Base-by-base conservation (phyloP, 2,888 invertebrate species). In the Pomacea canaliculata region DNA sequence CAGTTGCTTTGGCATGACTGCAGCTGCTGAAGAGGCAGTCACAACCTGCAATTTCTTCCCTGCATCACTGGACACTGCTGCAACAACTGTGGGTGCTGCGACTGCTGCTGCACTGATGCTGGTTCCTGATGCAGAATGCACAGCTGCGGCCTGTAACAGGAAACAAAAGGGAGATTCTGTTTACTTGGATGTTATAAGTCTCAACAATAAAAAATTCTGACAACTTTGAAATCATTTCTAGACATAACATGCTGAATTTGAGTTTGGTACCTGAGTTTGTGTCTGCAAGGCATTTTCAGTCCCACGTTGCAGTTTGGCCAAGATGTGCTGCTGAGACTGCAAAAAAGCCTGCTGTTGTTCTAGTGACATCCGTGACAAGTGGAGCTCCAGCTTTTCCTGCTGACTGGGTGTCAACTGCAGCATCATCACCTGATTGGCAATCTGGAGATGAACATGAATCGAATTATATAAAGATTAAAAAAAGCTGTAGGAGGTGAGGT, bases 341-440 rank as follows among this genome's bases (percentile, higher is more conserved):
- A 87, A 80, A 75, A 87, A 87, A 72, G 83, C 83, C 75, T 88
- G 85, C 77, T 89, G 89, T 76, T 89, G 88, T 56, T 89, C 89
- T 49, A 85, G 85, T 0, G 87, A 83, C 84, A 88, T 84, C 68
- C 83, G 82, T 48, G 86, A 81, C 72, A 88, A 76, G 75, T 85
- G 84, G 12, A 84, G 82, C 76, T 86, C 83, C 16, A 88, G 82
- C 74, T 87, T 86, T 49, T 86, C 85, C 68, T 85, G 84, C 80
- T 87, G 89, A n/a, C 85, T 85, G 59, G 83, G 84, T 27, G 87
- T 88, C 75, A 88, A 79, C 73, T 84, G 86, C 69, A 89, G 91
- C 79, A 83, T 84, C 60, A 87, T 71, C 27, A 84, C 78, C 73
- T 93, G 92, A 83, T 92, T 92, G 9, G 89, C 90, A 78, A 91